These are phyloP conservation scores for Naja naja DNA, from an alignment of 2,113 vertebrate genomes.

Conservation along the genomic window DNA sequence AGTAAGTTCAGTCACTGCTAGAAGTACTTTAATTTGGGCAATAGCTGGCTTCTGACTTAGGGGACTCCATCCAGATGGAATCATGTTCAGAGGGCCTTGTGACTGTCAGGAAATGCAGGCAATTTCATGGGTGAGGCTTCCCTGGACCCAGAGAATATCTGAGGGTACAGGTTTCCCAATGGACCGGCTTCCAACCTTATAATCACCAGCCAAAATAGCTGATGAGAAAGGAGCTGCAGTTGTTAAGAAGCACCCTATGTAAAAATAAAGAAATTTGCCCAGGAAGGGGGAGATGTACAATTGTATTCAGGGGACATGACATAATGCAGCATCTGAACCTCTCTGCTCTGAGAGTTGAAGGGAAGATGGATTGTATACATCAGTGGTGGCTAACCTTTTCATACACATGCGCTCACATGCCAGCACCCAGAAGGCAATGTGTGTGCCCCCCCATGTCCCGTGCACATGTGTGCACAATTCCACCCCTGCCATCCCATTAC, in stretches of 20 bases:
- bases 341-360: too few relatives aligned
- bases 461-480: too few relatives aligned
- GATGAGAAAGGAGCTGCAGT: neutral
- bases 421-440: too few relatives aligned
- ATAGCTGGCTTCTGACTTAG: neutral
- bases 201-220: too few relatives aligned
- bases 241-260: neutral
- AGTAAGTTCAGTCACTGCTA: neutral
- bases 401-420: too few relatives aligned
- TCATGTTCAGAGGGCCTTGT: neutral
- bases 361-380: too few relatives aligned
- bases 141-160: neutral
- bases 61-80: neutral
- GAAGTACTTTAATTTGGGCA: neutral
- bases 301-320: neutral
- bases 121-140: too few relatives aligned
- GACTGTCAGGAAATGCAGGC: neutral
- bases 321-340: neutral
- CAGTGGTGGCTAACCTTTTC: too few relatives aligned
- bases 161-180: neutral
- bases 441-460: too few relatives aligned
- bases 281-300: neutral
- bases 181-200: neutral
- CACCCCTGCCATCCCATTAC: too few relatives aligned
- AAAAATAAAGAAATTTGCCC: neutral